Percentiles rank a stretch among this genome's conserved stretches.
phyloP scores from a whole-genome alignment of 1,140 invertebrate genomes.

The Solenopsis invicta region DNA sequence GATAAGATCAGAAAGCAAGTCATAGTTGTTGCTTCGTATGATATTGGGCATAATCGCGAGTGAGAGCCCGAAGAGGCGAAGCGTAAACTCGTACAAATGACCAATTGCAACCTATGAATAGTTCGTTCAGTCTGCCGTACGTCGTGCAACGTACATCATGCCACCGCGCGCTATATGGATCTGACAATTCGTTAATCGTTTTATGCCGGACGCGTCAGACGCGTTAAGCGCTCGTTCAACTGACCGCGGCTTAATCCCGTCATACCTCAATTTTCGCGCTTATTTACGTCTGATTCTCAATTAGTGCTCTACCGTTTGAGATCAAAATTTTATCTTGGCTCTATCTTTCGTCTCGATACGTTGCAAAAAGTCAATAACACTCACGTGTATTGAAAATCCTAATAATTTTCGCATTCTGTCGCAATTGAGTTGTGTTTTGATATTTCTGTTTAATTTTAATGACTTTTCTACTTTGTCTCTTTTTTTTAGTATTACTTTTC shows the following conservation, averaged over 20 bases:
- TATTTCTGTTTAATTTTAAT: background rate
- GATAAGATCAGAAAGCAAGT: background rate
- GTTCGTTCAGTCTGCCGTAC: constrained; percentile 61
- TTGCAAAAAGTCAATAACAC: constrained; percentile 11
- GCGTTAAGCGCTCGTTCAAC: constrained; percentile 51
- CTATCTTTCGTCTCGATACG: background rate
- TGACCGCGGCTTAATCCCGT: constrained; percentile 49
- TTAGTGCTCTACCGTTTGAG: background rate
- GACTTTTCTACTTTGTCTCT: background rate
- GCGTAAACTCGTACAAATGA: constrained; percentile 70
- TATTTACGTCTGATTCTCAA: constrained; percentile 37
- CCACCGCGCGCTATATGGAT: constrained; percentile 5
- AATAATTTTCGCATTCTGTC: background rate
- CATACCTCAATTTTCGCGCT: constrained; percentile 53
- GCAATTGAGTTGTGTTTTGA: background rate
- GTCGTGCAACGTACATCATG: constrained; percentile 46
- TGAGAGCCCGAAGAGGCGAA: constrained; percentile 56
- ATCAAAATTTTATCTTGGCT: background rate
- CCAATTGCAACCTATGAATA: constrained; percentile 74
- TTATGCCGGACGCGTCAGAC: constrained; percentile 65
- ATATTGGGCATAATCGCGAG: background rate
- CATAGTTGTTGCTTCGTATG: background rate
- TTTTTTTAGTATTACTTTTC: background rate
- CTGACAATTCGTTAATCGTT: constrained; percentile 72
- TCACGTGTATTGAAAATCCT: background rate